Evolutionary conservation across 2,888 invertebrate species (phyloP).

Genomic region (Colostygia pectinataria): DNA sequence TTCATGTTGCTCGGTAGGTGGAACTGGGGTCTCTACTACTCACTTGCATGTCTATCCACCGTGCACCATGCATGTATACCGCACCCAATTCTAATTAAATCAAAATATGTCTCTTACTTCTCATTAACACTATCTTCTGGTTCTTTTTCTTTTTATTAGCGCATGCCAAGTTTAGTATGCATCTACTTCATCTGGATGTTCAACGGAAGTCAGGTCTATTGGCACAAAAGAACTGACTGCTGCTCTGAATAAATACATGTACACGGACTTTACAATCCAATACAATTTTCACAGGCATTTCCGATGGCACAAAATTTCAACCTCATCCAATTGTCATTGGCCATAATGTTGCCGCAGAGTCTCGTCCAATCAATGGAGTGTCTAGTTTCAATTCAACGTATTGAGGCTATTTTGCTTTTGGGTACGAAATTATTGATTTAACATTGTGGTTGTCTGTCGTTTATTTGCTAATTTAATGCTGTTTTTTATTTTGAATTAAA

Average conservation of each 20-base stretch:
- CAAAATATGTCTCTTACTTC: neutral
- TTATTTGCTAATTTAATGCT: no score
- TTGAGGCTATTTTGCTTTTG: conserved; percentile 80
- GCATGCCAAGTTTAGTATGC: no score
- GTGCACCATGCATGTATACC: neutral
- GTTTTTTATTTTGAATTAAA: no score
- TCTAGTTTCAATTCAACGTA: conserved; percentile 80
- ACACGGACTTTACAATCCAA: neutral
- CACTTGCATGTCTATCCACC: conserved; percentile 25
- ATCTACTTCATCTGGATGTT: no score
- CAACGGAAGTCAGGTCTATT: no score
- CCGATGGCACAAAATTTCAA: conserved; percentile 90
- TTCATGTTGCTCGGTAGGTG: conserved; percentile 82
- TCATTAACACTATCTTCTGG: neutral
- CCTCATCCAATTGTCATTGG: conserved; percentile 85
- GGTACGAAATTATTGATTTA: conserved; percentile 72
- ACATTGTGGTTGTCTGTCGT: conserved; percentile 8
- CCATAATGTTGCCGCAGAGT: conserved; percentile 79
- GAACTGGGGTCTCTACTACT: conserved; percentile 31
- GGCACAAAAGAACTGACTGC: no score
- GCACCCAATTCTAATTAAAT: no score
- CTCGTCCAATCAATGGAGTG: conserved; percentile 82
- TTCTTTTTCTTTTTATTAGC: neutral
- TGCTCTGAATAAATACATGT: no score
- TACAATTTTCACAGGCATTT: conserved; percentile 82